phyloP scores from a whole-genome alignment of 2,888 invertebrate species.

The Drosophila fungiperda region DNA sequence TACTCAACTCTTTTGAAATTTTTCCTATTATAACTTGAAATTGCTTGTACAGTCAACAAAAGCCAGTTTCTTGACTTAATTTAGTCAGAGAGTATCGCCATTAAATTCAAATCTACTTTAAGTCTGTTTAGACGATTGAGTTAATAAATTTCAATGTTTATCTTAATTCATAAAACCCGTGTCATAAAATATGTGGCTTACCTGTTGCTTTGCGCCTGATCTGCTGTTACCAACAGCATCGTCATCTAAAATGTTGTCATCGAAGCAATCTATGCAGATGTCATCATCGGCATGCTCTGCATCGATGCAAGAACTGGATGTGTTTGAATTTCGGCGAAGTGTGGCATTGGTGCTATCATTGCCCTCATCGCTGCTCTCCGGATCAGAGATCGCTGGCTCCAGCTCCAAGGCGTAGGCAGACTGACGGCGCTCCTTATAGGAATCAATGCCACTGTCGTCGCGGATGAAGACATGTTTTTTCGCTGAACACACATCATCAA shows the following conservation, averaged over 20 bases:
- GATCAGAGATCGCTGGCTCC: constrained; percentile 77
- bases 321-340: constrained; percentile 70
- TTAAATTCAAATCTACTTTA: not conserved
- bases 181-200: constrained; percentile 17
- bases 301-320: constrained; percentile 64
- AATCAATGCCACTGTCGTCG: constrained; percentile 44
- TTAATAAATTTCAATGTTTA: not conserved
- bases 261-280: constrained; percentile 53
- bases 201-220: constrained; percentile 48
- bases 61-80: not conserved
- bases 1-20: not conserved
- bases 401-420: constrained; percentile 77
- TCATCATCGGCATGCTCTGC: constrained; percentile 50
- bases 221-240: constrained; percentile 16
- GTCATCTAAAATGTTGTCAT: constrained; percentile 40
- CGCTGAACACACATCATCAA: constrained; percentile 68
- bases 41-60: not conserved
- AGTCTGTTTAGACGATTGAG: not conserved
- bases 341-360: constrained; percentile 73
- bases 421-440: constrained; percentile 51
- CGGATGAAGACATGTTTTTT: constrained; percentile 59
- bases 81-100: not conserved
- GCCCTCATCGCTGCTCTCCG: constrained; percentile 73
- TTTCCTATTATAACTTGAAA: not conserved
- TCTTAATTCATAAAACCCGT: too few relatives aligned